Base-by-base conservation (phyloP, 2,888 invertebrate species). In the Macaria liturata region DNA sequence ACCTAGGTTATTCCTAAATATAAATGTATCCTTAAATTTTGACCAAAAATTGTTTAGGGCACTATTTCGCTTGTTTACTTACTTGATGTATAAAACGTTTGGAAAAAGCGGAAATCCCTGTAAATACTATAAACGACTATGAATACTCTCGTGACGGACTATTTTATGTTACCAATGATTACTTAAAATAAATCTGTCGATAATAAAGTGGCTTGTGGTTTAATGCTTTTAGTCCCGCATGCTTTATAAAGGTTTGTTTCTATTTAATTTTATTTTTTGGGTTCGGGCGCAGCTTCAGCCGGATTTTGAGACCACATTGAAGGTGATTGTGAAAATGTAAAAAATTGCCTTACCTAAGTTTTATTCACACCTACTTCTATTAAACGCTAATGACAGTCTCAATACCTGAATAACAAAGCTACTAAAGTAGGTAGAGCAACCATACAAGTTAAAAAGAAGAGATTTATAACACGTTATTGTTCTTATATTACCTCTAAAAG, bases 201-300 rank as follows among this genome's bases (percentile, higher is more conserved):
- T 20, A 81, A 83, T 88, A 89, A 84, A 74, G 71, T 9, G 59
- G 88, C 90, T 90, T 87, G 86, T 90, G 86, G 83, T 90, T 89
- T 90, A 81, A 68, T 89, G 91, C 91, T 90, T 89, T 64, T 86
- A 86, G 88, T 81, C 91, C 90, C 74, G 90, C 90, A 87, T 91
- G 91, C 90, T 90, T 88, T 50, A 78, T 81, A 72, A 65, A 64
- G 61, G 80, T 83, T 71, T 47, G 61, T 81, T 81, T 65, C 60
- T 68, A 76, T 74, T 64, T 42, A 3, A 60, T 69, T 76, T 74
- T 59, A 32, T 72, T 49, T 76, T 69, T 65, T 57, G 54, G 53
- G 71, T 74, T 75, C 69, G 72, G 84, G 83, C 78, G 85, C 84
- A 85, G 87, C 86, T 84, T 83, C 59, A 61, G 68, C 69, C 64